phyloP scores from a whole-genome alignment of 2,113 vertebrate species.

The Carassius auratus region DNA sequence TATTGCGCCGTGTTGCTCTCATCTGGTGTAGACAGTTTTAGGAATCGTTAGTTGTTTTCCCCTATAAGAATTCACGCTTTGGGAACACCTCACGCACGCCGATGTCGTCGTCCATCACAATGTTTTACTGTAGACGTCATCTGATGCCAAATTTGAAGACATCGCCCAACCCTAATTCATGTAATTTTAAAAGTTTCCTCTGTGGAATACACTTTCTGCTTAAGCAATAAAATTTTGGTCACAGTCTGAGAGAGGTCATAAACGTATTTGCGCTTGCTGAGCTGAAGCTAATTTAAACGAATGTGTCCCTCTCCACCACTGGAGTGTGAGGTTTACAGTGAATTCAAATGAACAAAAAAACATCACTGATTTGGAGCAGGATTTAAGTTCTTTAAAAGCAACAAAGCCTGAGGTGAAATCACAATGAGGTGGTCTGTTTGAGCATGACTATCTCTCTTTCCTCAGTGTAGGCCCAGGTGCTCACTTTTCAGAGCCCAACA shows the following conservation, averaged over 20 bases:
- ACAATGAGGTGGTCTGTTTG: conserved; percentile 30
- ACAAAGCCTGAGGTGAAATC: conserved; percentile 34
- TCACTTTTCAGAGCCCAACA: conserved; percentile 68
- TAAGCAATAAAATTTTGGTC: conserved; percentile 23
- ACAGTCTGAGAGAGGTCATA: conserved; percentile 26
- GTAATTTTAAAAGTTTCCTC: not conserved
- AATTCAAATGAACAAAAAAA: conserved; percentile 44
- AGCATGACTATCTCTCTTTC: conserved; percentile 51
- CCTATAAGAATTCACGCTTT: too few relatives aligned
- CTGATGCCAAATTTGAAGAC: too few relatives aligned
- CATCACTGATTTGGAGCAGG: conserved; percentile 37
- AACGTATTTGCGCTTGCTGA: conserved; percentile 8
- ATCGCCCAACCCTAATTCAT: too few relatives aligned
- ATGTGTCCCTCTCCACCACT: not conserved
- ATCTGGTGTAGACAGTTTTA: too few relatives aligned
- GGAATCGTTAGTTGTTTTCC: too few relatives aligned
- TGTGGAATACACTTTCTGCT: not conserved
- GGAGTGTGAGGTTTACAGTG: conserved; percentile 1
- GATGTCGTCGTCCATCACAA: too few relatives aligned
- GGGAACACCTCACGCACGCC: too few relatives aligned
- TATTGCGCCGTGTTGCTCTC: too few relatives aligned
- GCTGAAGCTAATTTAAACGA: conserved; percentile 50
- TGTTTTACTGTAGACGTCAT: too few relatives aligned
- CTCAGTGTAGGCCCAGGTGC: conserved; percentile 64
- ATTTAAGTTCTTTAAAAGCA: not conserved